These are phyloP conservation scores for Colaptes auratus DNA, from an alignment of 2,113 vertebrate species.

Conservation along the genomic window DNA sequence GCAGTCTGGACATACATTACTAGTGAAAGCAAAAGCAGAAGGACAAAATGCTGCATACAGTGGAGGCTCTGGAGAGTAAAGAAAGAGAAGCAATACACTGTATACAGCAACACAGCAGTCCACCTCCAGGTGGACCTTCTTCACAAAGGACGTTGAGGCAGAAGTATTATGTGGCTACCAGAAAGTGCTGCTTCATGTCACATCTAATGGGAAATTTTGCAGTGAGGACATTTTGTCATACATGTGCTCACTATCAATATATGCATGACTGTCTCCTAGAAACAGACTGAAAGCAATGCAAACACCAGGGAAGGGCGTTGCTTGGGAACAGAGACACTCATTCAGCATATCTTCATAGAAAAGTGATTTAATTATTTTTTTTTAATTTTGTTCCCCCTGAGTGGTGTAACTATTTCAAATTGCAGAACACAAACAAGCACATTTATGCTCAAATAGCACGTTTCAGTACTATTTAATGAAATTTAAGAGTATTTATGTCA, in stretches of 20 bases:
- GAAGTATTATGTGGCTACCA: neutral
- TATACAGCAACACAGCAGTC: neutral
- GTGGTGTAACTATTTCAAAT: slow-evolving; percentile 12
- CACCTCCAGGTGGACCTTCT: neutral
- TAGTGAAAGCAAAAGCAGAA: neutral
- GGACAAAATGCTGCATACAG: neutral
- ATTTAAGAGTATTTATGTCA: neutral
- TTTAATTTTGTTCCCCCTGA: neutral
- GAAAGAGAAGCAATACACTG: neutral
- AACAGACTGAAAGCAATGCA: slow-evolving; percentile 49
- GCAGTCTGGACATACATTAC: neutral
- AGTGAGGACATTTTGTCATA: slow-evolving; percentile 67
- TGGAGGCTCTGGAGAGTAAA: neutral
- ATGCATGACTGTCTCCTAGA: slow-evolving; percentile 57
- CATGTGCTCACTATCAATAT: slow-evolving; percentile 40
- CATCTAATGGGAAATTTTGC: neutral
- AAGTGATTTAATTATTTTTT: neutral
- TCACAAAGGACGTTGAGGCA: neutral
- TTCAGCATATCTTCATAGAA: slow-evolving; percentile 53
- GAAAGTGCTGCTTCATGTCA: slow-evolving; percentile 6
- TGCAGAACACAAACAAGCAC: neutral
- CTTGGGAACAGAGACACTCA: slow-evolving; percentile 65
- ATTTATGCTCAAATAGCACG: neutral
- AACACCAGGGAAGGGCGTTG: slow-evolving; percentile 59
- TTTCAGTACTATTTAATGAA: neutral